Conservation (phyloP, 1,140 invertebrate genomes). For the Druon quercuslanigerum region DNA sequence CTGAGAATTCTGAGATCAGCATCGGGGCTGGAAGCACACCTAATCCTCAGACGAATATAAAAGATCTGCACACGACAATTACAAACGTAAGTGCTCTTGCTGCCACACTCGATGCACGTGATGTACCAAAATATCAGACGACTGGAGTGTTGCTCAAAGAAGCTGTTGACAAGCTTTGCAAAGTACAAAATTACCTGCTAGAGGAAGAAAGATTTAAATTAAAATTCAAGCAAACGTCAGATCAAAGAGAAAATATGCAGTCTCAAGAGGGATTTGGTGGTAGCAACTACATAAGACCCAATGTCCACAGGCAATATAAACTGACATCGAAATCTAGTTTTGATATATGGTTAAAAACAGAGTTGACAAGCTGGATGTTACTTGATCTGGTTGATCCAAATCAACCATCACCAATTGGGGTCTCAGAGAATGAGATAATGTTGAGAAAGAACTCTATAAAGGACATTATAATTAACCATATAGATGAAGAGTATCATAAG, state of each 20-base stretch:
- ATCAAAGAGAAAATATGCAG: constrained; percentile 33
- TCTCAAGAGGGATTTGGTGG: background rate
- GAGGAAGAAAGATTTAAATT: constrained; percentile 45
- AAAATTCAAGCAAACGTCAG: constrained; percentile 6
- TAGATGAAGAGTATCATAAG: constrained; percentile 53
- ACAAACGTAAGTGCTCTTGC: constrained; percentile 33
- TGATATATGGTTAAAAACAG: constrained; percentile 53
- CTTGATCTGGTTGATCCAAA: constrained; percentile 51
- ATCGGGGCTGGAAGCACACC: background rate
- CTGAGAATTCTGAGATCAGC: constrained; percentile 25
- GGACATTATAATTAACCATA: constrained; percentile 51
- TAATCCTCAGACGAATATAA: constrained; percentile 11
- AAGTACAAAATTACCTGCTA: constrained; percentile 39
- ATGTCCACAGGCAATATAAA: constrained; percentile 36
- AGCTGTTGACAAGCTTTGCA: constrained; percentile 32
- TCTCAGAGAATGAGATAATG: constrained; percentile 37
- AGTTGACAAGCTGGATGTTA: constrained; percentile 50
- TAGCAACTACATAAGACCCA: constrained; percentile 29
- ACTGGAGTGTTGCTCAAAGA: constrained; percentile 37
- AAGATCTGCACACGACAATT: constrained; percentile 36
- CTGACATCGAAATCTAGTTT: constrained; percentile 44
- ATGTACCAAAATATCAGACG: background rate
- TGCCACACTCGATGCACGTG: constrained; percentile 34
- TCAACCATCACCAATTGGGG: constrained; percentile 30
- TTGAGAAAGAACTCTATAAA: constrained; percentile 50